Evolutionary conservation across 2,797 vertebrate species (phyloP).

Genomic region (Acipenser oxyrinchus): DNA sequence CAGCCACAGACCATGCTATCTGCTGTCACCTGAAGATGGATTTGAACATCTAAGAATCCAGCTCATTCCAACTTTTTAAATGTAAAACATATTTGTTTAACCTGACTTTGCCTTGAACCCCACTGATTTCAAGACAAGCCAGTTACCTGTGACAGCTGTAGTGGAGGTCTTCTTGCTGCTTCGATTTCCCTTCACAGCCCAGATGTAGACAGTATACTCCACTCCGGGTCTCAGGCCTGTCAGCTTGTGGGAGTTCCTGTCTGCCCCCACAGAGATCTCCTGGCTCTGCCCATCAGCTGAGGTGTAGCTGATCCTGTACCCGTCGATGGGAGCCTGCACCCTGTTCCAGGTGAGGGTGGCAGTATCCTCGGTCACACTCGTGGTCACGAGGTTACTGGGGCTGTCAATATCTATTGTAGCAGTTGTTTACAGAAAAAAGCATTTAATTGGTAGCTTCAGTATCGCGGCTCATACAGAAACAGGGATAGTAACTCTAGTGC

Average conservation of each 20-base stretch:
- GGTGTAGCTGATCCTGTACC: conserved; percentile 60
- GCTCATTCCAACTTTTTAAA: too few relatives aligned
- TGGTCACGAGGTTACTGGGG: conserved; percentile 55
- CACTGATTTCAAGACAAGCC: neutral
- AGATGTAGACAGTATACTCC: conserved; percentile 56
- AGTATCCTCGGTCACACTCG: conserved; percentile 54
- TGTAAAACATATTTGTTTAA: neutral
- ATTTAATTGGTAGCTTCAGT: too few relatives aligned
- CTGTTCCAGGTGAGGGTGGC: conserved; percentile 60
- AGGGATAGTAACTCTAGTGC: too few relatives aligned
- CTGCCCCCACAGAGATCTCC: conserved; percentile 49
- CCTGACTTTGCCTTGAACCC: neutral
- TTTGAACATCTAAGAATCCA: too few relatives aligned
- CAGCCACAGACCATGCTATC: too few relatives aligned
- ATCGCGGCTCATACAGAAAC: too few relatives aligned
- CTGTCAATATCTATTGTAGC: conserved; percentile 49
- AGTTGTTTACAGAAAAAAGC: too few relatives aligned
- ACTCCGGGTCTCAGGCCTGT: conserved; percentile 56
- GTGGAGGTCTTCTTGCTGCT: conserved; percentile 56
- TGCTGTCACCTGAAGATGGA: too few relatives aligned
- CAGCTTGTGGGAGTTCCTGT: conserved; percentile 45
- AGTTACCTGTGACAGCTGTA: conserved; percentile 62
- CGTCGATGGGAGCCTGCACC: conserved; percentile 53
- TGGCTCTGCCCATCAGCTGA: conserved; percentile 46
- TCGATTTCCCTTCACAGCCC: conserved; percentile 60